phyloP scores from a whole-genome alignment of 2,797 vertebrate species.

The Trematomus bernacchii region DNA sequence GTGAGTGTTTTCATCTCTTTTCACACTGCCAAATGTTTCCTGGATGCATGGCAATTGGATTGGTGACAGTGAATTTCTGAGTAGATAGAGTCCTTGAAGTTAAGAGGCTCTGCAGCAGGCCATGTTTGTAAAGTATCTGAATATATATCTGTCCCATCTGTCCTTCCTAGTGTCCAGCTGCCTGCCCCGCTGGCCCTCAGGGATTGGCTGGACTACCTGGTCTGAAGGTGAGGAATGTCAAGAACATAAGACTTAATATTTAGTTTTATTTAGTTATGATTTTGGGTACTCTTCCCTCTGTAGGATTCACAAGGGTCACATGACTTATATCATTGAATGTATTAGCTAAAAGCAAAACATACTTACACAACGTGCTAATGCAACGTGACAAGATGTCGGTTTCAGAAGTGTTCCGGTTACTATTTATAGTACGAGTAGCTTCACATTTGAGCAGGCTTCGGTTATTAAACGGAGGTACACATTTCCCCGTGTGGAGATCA shows the following conservation, averaged over 20 bases:
- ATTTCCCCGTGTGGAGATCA: too few species aligned
- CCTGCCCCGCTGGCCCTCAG: constrained; percentile 85
- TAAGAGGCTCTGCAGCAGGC: constrained; percentile 10
- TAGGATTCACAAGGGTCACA: not conserved
- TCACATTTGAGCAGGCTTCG: too few species aligned
- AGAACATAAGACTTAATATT: not conserved
- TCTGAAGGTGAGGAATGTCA: constrained; percentile 82
- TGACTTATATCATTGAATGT: not conserved
- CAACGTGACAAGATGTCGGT: too few species aligned
- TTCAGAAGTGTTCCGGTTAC: too few species aligned
- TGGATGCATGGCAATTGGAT: constrained; percentile 56
- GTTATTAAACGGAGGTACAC: too few species aligned
- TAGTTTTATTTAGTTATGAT: not conserved
- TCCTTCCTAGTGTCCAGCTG: constrained; percentile 81
- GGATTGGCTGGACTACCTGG: constrained; percentile 83
- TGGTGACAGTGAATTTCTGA: constrained; percentile 34
- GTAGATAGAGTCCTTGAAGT: constrained; percentile 32
- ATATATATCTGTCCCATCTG: constrained; percentile 16
- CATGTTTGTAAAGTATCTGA: not conserved
- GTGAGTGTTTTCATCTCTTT: constrained; percentile 80
- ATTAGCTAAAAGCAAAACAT: not conserved
- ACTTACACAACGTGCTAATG: not conserved
- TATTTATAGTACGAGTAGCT: too few species aligned
- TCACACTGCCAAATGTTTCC: constrained; percentile 42
- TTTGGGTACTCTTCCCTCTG: not conserved